These are phyloP conservation scores for Lepeophtheirus nordmannii DNA, from an alignment of 2,888 invertebrate species.

Conservation along the genomic window DNA sequence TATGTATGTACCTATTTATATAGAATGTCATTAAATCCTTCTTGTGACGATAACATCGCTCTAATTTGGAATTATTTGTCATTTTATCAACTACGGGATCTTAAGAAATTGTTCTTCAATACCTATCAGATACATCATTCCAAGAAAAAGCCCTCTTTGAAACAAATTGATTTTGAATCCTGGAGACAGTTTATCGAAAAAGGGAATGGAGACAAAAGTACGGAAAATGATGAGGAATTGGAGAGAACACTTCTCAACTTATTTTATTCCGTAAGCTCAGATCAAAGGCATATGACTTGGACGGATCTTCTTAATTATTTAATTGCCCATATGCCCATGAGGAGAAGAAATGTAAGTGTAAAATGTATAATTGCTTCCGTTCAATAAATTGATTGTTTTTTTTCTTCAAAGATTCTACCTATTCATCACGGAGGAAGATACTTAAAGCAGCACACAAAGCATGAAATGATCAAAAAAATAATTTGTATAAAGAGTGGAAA, in stretches of 20 bases:
- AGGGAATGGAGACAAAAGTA: neutral
- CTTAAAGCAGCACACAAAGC: slow-evolving; percentile 1
- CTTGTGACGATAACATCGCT: neutral
- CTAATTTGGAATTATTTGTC: slow-evolving; percentile 2
- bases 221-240: too few relatives aligned
- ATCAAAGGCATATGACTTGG: neutral
- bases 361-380: neutral
- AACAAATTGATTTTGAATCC: neutral
- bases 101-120: neutral
- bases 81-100: neutral
- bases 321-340: neutral
- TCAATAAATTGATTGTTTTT: neutral
- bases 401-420: neutral
- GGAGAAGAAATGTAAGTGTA: too few relatives aligned
- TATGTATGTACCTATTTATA: neutral
- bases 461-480: slow-evolving; percentile 19
- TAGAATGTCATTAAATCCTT: neutral
- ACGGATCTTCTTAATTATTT: neutral
- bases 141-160: neutral
- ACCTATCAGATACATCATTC: neutral
- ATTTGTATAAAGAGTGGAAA: slow-evolving; percentile 14
- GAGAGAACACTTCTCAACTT: too few relatives aligned
- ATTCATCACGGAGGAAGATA: neutral
- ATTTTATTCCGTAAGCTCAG: too few relatives aligned
- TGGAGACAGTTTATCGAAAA: neutral